Evolutionary conservation across 2,113 vertebrate species (phyloP).

Genomic region (Macheiramphus alcinus): DNA sequence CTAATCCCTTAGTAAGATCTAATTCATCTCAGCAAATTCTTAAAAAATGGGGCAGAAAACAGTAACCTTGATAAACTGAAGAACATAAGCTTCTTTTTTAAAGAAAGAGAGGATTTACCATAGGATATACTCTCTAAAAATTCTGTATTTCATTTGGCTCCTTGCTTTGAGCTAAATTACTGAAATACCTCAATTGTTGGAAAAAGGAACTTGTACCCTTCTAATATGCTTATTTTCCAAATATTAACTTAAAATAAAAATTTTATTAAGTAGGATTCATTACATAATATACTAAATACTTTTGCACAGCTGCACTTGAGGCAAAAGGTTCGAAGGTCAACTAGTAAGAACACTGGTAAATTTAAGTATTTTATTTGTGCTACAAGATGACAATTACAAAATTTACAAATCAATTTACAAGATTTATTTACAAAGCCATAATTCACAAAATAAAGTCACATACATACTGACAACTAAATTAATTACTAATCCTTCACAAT

Average conservation of each 20-base stretch:
- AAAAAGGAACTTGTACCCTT: neutral
- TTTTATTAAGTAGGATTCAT: neutral
- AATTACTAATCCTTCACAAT: neutral
- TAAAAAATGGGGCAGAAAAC: neutral
- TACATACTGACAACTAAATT: neutral
- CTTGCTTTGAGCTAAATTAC: neutral
- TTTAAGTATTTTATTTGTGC: neutral
- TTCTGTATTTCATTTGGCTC: neutral
- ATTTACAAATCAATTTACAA: neutral
- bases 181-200: neutral
- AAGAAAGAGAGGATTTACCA: constrained; percentile 14
- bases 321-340: neutral
- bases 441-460: neutral
- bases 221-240: neutral
- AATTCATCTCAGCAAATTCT: constrained; percentile 28
- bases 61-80: constrained; percentile 8
- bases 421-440: neutral
- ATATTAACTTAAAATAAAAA: neutral
- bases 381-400: neutral
- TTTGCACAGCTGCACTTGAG: neutral
- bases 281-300: neutral
- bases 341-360: neutral
- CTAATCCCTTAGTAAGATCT: constrained; percentile 33
- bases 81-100: constrained; percentile 35
- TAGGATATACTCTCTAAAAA: neutral